Evolutionary conservation across 2,113 vertebrate genomes (phyloP).

Genomic region (Lucifuga dentata): DNA sequence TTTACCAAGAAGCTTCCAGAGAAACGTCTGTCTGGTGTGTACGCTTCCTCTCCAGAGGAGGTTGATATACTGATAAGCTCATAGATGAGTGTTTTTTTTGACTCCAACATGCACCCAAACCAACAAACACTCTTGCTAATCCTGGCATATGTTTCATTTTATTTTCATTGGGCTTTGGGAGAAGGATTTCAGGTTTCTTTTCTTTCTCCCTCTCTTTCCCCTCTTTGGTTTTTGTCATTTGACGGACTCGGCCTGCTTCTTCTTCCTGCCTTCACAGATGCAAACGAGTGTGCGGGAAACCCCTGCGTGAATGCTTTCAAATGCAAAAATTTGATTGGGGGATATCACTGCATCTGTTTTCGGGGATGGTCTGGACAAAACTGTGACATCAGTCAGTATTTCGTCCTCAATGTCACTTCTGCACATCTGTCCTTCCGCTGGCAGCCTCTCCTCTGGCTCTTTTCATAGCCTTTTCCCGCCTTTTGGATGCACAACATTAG

Average conservation of each 20-base stretch:
- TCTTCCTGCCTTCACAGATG: slow-evolving; percentile 91
- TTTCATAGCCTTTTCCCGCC: slow-evolving; percentile 40
- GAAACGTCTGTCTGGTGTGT: no score
- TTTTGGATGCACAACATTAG: slow-evolving; percentile 35
- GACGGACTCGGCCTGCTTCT: slow-evolving; percentile 76
- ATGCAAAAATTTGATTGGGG: slow-evolving; percentile 99
- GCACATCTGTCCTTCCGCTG: slow-evolving; percentile 11
- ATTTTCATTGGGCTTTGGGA: background rate
- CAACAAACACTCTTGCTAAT: background rate
- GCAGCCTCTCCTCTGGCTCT: slow-evolving; percentile 14
- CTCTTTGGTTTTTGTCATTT: slow-evolving; percentile 47
- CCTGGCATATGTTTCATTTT: background rate
- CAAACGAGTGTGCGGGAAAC: slow-evolving; percentile 94
- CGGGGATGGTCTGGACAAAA: slow-evolving; percentile 96
- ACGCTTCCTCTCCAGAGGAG: no score
- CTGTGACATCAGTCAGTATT: slow-evolving; percentile 99
- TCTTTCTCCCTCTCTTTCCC: slow-evolving; percentile 31
- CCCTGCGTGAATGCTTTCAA: slow-evolving; percentile 94
- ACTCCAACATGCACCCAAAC: no score
- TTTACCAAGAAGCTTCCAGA: no score
- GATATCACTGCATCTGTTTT: slow-evolving; percentile 98
- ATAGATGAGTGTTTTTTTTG: no score
- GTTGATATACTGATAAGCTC: no score
- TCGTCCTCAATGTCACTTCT: slow-evolving; percentile 32
- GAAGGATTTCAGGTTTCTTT: slow-evolving; percentile 21